A percentile compares a stretch with the other conserved stretches of the same genome.
Conservation (phyloP, 2,797 vertebrate species). For the Melanotaenia pygmaea region DNA sequence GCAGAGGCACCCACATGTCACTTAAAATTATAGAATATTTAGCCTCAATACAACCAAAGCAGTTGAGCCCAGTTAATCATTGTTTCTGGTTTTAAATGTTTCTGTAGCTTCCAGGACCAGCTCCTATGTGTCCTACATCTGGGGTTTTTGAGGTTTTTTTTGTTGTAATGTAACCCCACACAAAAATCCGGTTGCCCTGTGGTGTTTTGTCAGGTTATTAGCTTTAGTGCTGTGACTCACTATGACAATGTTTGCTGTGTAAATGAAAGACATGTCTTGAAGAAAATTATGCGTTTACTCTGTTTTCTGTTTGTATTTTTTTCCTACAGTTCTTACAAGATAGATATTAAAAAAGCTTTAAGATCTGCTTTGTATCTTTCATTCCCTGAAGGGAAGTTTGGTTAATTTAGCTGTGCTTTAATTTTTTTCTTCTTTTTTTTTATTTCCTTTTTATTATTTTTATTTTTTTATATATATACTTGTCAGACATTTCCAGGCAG, state of each 20-base stretch:
- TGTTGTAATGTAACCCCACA: background rate
- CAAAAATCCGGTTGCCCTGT: background rate
- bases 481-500: slow-evolving; percentile 11
- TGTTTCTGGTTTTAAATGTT: background rate
- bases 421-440: background rate
- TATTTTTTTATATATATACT: background rate
- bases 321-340: background rate
- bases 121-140: background rate
- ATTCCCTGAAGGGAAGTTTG: background rate
- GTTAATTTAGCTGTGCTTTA: slow-evolving; percentile 3
- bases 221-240: slow-evolving; percentile 1
- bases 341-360: background rate
- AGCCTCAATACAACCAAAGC: background rate
- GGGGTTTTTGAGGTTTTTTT: background rate
- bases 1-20: background rate
- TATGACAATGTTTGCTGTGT: slow-evolving; percentile 5
- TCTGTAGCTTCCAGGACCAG: background rate
- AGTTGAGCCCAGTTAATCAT: background rate
- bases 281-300: background rate
- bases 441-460: background rate
- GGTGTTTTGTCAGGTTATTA: background rate
- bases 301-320: background rate
- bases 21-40: background rate
- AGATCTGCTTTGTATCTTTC: background rate
- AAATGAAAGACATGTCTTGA: slow-evolving; percentile 9